Base-by-base conservation (phyloP, 2,888 invertebrate species). In the Stegophylla sp. region DNA sequence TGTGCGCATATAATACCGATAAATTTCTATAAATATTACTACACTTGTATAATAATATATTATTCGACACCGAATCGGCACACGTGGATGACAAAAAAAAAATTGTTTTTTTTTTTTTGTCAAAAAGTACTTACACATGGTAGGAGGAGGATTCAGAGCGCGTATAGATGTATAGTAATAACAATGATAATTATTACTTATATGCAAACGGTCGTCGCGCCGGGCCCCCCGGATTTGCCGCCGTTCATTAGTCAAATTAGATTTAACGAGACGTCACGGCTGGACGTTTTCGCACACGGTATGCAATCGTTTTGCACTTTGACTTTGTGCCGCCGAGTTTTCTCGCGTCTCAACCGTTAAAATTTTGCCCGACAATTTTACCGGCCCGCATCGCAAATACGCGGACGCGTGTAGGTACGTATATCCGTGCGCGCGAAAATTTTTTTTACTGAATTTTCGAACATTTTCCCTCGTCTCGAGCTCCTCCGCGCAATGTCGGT, bases 241-340 rank as follows among this genome's bases (percentile, higher is more conserved):
- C 64, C 75, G 75, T 34, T 75, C 48, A 63, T 75, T 75, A 61
- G 48, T 45, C 73, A 64, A 63, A 75, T 75, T 51, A 20, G 48
- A 75, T 45, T 10, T 45, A 45, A 45, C 10, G 7, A 9, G 34
- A 64, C 63, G 34, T 64, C 71, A 71, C 71, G 53, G 23, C n/a
- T n/a, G n/a, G 51, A 51, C 28, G 28, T 28, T 48, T 69, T 69
- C 51, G 69, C 51, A 51, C 51, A 51, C 51, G 28, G 28, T 69
- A 28, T 48, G n/a, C 5, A 28, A 67, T 45, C n/a, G 48, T 51
- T 51, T 69, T 48, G 48, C 72, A 72, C 56, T n/a, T n/a, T n/a
- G 56, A 23, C 20, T 48, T 3, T 7, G 3, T 7, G 34, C 34
- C 34, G 34, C 34, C 34, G 28, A 4, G n/a, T 69, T 28, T 69